phyloP scores from a whole-genome alignment of 1,140 invertebrate species.

The Vollenhovia emeryi region DNA sequence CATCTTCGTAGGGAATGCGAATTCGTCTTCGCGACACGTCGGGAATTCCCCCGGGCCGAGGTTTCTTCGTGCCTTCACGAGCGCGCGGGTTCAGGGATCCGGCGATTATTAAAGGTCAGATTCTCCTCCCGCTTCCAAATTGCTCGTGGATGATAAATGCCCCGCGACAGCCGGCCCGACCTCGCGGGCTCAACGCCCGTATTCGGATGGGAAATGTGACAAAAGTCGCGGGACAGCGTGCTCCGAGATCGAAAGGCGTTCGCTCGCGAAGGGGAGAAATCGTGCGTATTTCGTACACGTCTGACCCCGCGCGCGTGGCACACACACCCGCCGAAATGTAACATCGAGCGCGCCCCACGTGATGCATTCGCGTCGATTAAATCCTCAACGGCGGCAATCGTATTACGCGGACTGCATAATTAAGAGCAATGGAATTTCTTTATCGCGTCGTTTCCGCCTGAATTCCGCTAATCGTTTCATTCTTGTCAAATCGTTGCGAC shows the following conservation, averaged over 20 bases:
- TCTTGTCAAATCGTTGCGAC: background rate
- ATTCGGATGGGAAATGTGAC: conserved; percentile 72
- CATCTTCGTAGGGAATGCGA: conserved; percentile 11
- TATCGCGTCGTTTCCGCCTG: background rate
- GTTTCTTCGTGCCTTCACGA: background rate
- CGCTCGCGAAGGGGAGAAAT: conserved; percentile 28
- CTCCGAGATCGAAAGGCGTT: conserved; percentile 68
- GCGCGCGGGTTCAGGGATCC: background rate
- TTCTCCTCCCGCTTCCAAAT: background rate
- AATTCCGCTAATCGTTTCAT: background rate
- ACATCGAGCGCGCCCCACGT: background rate
- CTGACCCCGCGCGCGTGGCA: background rate
- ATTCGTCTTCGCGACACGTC: conserved; percentile 13
- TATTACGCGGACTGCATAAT: conserved; percentile 51
- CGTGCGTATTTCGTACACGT: conserved; percentile 21
- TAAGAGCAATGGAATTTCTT: conserved; percentile 31
- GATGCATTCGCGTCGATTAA: conserved; percentile 7
- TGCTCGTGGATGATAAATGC: conserved; percentile 13
- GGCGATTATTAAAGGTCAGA: conserved; percentile 8
- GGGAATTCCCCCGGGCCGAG: background rate
- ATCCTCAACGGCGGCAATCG: conserved; percentile 2
- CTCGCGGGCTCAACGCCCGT: conserved; percentile 63
- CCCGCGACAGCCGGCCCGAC: conserved; percentile 43
- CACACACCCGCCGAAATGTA: conserved; percentile 34
- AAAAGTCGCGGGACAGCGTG: conserved; percentile 73